Conservation (phyloP, 1,140 invertebrate species). For the Theocolax elegans region DNA sequence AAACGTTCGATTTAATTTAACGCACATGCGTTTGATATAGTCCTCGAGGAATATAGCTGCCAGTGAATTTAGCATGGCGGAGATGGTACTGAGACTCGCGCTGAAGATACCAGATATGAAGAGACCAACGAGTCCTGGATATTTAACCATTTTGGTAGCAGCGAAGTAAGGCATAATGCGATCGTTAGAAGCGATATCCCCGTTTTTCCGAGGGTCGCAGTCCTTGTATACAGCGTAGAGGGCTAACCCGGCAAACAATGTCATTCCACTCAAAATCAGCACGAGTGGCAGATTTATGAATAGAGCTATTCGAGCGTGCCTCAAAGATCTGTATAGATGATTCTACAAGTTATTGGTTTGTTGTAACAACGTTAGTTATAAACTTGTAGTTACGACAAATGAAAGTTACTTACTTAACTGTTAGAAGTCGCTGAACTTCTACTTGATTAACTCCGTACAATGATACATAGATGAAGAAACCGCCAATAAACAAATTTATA, state of each 20-base stretch:
- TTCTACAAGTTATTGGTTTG: no score
- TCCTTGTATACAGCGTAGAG: conserved; percentile 80
- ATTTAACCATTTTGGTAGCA: conserved; percentile 75
- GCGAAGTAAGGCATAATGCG: conserved; percentile 72
- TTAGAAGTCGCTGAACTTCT: conserved; percentile 61
- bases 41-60: conserved; percentile 88
- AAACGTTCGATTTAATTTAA: conserved; percentile 45
- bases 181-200: conserved; percentile 66
- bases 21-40: conserved; percentile 72
- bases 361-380: no score
- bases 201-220: conserved; percentile 79
- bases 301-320: conserved; percentile 72
- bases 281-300: conserved; percentile 77
- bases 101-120: conserved; percentile 73
- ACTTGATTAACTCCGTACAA: conserved; percentile 86
- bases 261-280: conserved; percentile 71
- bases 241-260: conserved; percentile 79
- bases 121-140: conserved; percentile 75
- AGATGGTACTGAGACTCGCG: conserved; percentile 87
- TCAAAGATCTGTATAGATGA: conserved; percentile 73
- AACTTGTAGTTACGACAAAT: no score
- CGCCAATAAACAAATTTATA: conserved; percentile 79
- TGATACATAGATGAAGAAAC: conserved; percentile 78
- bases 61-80: conserved; percentile 86
- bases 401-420: conserved; percentile 64